These are phyloP conservation scores for Malurus cyaneus DNA, from an alignment of 2,113 vertebrate genomes.

Conservation along the genomic window DNA sequence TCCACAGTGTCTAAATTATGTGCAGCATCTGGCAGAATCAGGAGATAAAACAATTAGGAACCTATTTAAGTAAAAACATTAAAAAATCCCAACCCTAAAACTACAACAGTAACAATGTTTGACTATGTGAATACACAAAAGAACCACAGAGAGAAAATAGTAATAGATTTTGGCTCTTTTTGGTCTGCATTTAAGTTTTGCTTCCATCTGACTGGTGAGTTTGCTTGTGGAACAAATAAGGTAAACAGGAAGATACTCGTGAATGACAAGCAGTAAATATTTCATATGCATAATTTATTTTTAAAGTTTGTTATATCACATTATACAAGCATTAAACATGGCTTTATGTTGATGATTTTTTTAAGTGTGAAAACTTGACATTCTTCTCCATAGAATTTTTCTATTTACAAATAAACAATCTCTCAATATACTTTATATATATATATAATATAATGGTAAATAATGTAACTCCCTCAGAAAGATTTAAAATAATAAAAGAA, in stretches of 20 bases:
- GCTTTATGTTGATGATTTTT: slow-evolving; percentile 75
- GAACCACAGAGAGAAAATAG: background rate
- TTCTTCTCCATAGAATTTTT: slow-evolving; percentile 67
- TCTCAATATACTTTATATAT: slow-evolving; percentile 74
- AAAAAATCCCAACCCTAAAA: background rate
- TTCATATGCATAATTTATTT: slow-evolving; percentile 78
- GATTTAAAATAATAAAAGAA: slow-evolving; percentile 70
- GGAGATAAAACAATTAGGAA: background rate
- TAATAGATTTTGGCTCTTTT: background rate
- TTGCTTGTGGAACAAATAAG: background rate
- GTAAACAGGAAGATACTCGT: slow-evolving; percentile 34
- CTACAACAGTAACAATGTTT: background rate
- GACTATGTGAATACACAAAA: background rate
- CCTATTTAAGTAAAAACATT: background rate
- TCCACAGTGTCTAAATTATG: background rate
- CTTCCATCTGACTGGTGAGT: background rate
- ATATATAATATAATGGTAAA: slow-evolving; percentile 67
- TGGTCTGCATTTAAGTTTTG: background rate
- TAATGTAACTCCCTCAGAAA: slow-evolving; percentile 73
- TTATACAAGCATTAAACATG: slow-evolving; percentile 82
- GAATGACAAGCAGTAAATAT: slow-evolving; percentile 56
- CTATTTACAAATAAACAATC: slow-evolving; percentile 85
- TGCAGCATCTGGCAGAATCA: background rate
- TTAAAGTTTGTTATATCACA: slow-evolving; percentile 80
- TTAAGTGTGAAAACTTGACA: slow-evolving; percentile 76